Percentiles rank a stretch among this genome's conserved stretches.
phyloP scores from a whole-genome alignment of 2,113 vertebrate genomes.

The Tapirus terrestris region DNA sequence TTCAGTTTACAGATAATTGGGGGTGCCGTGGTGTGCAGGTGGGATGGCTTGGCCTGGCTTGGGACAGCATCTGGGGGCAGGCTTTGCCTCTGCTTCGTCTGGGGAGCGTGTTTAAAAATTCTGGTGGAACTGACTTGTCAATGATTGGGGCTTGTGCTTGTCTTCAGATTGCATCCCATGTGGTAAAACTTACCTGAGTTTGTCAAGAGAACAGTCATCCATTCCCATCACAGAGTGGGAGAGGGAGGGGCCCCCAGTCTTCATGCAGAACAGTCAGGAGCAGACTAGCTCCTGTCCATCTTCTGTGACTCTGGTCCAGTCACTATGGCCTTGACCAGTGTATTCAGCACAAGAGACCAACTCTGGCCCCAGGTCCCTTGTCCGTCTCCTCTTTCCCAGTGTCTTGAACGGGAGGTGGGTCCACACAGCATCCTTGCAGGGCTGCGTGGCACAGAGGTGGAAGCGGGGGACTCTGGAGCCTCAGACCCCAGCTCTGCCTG shows the following conservation, averaged over 20 bases:
- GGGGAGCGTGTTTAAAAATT: not conserved
- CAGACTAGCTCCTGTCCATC: not conserved
- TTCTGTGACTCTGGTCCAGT: not conserved
- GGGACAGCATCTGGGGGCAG: not conserved
- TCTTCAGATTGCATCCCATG: not conserved
- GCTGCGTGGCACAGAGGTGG: not conserved
- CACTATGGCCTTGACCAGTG: accelerated
- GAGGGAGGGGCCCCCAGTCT: not conserved
- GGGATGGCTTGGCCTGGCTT: accelerated
- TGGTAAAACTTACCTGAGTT: not conserved
- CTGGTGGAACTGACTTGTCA: not conserved
- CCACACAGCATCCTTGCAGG: accelerated
- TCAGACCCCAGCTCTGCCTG: not conserved
- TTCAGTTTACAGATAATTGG: not conserved
- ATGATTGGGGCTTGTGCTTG: not conserved
- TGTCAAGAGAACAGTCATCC: not conserved
- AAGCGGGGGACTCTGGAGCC: not conserved
- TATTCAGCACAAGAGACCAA: not conserved
- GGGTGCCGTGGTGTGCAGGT: accelerated
- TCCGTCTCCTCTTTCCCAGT: not conserved
- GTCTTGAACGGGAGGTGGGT: not conserved
- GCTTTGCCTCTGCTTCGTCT: not conserved
- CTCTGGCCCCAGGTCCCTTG: not conserved
- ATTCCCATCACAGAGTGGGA: not conserved
- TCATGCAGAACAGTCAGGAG: not conserved